Percentiles rank a stretch among this genome's conserved stretches.
These are phyloP conservation scores for Acropora tenuis DNA, from an alignment of 64 coral and sea anemone species.

Conservation along the genomic window DNA sequence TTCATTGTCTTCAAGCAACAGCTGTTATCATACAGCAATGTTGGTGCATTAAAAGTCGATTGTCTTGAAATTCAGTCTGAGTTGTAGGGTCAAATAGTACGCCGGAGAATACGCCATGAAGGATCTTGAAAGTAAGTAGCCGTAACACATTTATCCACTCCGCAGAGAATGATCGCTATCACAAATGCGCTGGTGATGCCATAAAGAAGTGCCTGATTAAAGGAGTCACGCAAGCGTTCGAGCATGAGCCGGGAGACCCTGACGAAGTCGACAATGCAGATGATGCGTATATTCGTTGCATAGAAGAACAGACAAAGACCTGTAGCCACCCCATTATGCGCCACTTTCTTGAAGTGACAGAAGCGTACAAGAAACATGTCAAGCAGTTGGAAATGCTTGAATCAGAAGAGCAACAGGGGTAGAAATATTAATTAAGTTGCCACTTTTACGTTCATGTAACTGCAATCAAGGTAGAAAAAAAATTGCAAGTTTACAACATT, in stretches of 20 bases:
- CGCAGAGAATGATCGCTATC: slow-evolving; percentile 33
- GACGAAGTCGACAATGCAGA: background rate
- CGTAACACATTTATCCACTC: slow-evolving; percentile 24
- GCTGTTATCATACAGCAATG: too few relatives aligned
- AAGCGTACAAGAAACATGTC: slow-evolving; percentile 35
- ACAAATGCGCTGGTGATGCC: slow-evolving; percentile 41
- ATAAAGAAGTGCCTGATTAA: slow-evolving; percentile 24
- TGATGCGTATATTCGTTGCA: slow-evolving; percentile 28
- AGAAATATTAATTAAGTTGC: background rate
- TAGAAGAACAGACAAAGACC: slow-evolving; percentile 34
- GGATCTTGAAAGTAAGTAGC: slow-evolving; percentile 27
- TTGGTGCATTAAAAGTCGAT: too few relatives aligned
- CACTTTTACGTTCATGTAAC: slow-evolving; percentile 7
- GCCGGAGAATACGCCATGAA: background rate
- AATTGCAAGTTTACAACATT: background rate
- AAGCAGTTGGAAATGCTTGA: slow-evolving; percentile 36
- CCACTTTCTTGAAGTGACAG: slow-evolving; percentile 8
- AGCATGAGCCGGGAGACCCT: slow-evolving; percentile 23
- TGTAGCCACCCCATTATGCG: slow-evolving; percentile 29
- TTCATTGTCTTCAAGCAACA: too few relatives aligned
- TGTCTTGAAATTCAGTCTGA: too few relatives aligned
- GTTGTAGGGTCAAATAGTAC: too few relatives aligned
- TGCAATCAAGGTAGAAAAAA: slow-evolving; percentile 9
- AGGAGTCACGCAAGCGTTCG: background rate
- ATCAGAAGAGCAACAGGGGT: slow-evolving; percentile 34